These are phyloP conservation scores for Ctenopoma kingsleyae DNA, from an alignment of 2,797 vertebrate genomes.

Conservation along the genomic window DNA sequence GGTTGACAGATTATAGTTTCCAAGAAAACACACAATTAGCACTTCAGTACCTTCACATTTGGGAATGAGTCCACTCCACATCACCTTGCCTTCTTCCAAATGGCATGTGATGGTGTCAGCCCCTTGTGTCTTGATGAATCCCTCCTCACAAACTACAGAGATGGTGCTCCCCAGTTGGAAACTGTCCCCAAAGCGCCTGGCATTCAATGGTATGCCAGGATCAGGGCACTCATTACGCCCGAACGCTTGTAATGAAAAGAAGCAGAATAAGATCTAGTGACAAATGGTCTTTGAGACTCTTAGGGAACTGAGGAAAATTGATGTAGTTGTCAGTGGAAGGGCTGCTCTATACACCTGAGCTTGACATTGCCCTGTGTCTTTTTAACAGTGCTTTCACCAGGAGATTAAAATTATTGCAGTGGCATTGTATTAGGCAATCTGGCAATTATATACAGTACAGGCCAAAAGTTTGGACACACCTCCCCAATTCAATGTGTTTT, in stretches of 20 bases:
- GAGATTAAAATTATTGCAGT: neutral
- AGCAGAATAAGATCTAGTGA: slow-evolving; percentile 63
- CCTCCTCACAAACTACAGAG: slow-evolving; percentile 97
- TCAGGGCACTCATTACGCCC: slow-evolving; percentile 98
- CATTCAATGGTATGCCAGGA: slow-evolving; percentile 96
- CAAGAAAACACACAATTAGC: slow-evolving; percentile 17
- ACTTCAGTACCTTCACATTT: slow-evolving; percentile 93
- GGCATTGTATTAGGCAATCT: too few relatives aligned
- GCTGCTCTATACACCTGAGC: slow-evolving; percentile 34
- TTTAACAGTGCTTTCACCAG: slow-evolving; percentile 7
- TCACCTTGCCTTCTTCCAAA: slow-evolving; percentile 93
- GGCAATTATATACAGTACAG: too few relatives aligned
- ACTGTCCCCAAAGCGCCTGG: slow-evolving; percentile 95
- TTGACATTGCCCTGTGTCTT: slow-evolving; percentile 31
- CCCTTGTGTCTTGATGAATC: slow-evolving; percentile 99
- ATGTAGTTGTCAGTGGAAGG: slow-evolving; percentile 44
- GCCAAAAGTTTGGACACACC: too few relatives aligned
- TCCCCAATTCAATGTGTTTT: too few relatives aligned
- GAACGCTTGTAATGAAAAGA: slow-evolving; percentile 88
- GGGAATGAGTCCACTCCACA: slow-evolving; percentile 98
- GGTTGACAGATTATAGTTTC: slow-evolving; percentile 11
- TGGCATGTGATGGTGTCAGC: slow-evolving; percentile 97
- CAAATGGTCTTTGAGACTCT: slow-evolving; percentile 33
- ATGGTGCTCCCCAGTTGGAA: slow-evolving; percentile 97
- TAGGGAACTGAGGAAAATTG: slow-evolving; percentile 58